Evolutionary conservation across 2,113 vertebrate species (phyloP).

Genomic region (Vidua macroura): DNA sequence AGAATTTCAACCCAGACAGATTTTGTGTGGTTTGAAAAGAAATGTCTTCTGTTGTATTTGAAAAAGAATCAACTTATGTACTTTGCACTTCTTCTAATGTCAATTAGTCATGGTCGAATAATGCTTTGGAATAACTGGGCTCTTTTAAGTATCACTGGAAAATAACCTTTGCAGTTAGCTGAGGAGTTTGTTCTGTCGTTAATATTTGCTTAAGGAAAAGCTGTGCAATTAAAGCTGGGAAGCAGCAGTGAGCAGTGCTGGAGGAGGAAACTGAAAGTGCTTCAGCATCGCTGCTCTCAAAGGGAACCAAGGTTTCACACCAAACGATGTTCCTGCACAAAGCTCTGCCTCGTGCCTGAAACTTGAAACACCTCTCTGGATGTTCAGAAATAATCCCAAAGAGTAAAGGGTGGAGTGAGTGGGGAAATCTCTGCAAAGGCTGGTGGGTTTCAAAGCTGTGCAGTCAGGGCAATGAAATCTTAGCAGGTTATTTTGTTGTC

Average conservation of each 20-base stretch:
- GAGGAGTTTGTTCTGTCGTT: slow-evolving; percentile 31
- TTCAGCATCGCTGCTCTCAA: neutral
- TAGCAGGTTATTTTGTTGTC: neutral
- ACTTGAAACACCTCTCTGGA: neutral
- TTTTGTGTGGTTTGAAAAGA: slow-evolving; percentile 31
- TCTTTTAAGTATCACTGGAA: slow-evolving; percentile 27
- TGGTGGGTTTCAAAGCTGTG: neutral
- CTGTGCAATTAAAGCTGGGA: neutral
- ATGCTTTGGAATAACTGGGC: slow-evolving; percentile 6
- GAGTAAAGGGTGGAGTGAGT: rapidly evolving
- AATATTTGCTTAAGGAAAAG: slow-evolving; percentile 50
- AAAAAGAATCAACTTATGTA: slow-evolving; percentile 23
- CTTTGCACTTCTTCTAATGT: slow-evolving; percentile 36
- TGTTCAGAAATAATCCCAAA: neutral
- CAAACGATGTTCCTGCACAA: neutral
- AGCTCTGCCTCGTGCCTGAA: neutral
- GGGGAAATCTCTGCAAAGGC: neutral
- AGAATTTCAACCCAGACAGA: neutral
- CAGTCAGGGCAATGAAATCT: neutral
- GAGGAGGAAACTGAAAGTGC: neutral
- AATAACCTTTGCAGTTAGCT: slow-evolving; percentile 46
- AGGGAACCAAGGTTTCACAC: neutral
- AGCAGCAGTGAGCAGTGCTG: neutral
- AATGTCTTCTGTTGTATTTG: slow-evolving; percentile 2
- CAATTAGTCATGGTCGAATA: slow-evolving; percentile 26